These are phyloP conservation scores for Anisognathus igniventris DNA, from an alignment of 2,797 vertebrate species.

Conservation along the genomic window DNA sequence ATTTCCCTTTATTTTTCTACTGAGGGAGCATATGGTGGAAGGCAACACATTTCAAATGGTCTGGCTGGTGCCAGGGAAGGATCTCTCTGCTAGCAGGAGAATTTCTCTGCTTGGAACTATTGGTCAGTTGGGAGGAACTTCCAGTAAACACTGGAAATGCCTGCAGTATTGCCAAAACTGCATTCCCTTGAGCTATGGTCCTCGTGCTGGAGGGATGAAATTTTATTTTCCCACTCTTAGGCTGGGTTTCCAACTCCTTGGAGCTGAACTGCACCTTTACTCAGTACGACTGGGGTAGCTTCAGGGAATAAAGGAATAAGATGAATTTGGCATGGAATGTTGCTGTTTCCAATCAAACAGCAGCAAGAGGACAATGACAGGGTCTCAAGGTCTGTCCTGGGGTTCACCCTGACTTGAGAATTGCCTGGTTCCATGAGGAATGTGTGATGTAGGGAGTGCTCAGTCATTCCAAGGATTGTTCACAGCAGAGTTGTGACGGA, in stretches of 20 bases:
- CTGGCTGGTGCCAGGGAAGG: background rate
- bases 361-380: background rate
- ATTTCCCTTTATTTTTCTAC: background rate
- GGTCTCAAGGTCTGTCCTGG: background rate
- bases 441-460: background rate
- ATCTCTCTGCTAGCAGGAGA: background rate
- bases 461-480: background rate
- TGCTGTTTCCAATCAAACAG: background rate
- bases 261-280: accelerated
- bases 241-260: background rate
- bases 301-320: background rate
- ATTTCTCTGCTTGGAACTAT: background rate
- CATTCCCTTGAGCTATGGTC: background rate
- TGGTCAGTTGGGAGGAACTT: background rate
- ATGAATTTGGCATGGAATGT: accelerated
- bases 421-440: background rate
- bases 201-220: background rate
- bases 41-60: background rate
- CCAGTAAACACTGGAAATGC: background rate
- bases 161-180: background rate
- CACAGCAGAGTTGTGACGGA: background rate
- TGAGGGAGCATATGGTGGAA: background rate
- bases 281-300: background rate
- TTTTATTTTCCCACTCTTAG: background rate
- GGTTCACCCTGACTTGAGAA: background rate